phyloP scores from a whole-genome alignment of 2,113 vertebrate species.

The Coracopsis vasa region DNA sequence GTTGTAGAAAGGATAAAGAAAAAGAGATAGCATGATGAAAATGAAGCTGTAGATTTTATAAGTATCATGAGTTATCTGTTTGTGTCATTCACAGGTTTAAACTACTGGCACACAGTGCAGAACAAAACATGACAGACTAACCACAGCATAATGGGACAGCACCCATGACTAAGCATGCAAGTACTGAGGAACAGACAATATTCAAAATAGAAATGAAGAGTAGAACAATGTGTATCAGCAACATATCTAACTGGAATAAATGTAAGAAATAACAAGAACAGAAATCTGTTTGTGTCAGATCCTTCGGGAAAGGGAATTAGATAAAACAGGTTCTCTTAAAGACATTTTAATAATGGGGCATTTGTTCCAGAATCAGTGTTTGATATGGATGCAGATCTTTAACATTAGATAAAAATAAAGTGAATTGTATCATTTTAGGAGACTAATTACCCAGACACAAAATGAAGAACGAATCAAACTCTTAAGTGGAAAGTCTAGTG shows the following conservation, averaged over 20 bases:
- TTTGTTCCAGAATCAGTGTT: background rate
- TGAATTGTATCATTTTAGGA: background rate
- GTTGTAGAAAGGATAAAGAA: background rate
- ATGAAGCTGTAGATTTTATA: background rate
- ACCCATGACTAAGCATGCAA: background rate
- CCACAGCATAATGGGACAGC: background rate
- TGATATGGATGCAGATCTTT: background rate
- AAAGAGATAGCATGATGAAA: background rate
- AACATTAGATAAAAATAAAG: background rate
- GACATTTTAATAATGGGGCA: background rate
- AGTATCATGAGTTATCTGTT: background rate
- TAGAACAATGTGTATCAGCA: background rate
- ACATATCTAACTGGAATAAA: background rate
- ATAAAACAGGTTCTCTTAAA: background rate
- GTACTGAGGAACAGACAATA: background rate
- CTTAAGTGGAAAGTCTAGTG: background rate
- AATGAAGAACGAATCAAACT: slow-evolving; percentile 14
- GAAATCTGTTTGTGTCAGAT: background rate
- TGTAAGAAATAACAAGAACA: background rate
- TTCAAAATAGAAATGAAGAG: background rate
- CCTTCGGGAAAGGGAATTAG: background rate
- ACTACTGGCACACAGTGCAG: background rate
- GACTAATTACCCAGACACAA: background rate
- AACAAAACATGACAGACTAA: background rate
- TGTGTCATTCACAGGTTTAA: background rate